Evolutionary conservation across 23 tunicate genomes (phyloP), one percentile per base, ranked within the genome.

Genomic region (Styela plicata): DNA sequence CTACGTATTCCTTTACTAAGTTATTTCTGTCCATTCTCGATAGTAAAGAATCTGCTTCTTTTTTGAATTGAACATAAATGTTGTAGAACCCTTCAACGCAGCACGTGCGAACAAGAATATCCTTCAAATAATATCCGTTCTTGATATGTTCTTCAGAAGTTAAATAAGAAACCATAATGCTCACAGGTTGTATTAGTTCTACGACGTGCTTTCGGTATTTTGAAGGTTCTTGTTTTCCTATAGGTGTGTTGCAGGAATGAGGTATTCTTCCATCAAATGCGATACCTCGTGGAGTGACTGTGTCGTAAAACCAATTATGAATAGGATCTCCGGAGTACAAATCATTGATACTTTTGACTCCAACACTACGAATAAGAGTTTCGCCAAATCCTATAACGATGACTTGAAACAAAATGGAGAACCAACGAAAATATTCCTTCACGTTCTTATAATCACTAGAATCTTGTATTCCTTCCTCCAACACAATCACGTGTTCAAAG

Each of bases 391-490:
- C 63, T 1, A 79, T 64, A 1, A 86, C 20, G 31, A 70, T 70
- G 25, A 86, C 32, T 71, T 86, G 89, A 53, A 79, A 79, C 21
- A 86, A n/a, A 7, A 70, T 31, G 1, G 84, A 37, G 32, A 86
- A 79, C 89, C 89, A 86, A 52, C 84, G 36, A 31, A 86, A 86
- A 61, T 86, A 86, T 69, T 86, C n/a, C 71, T 36, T 36, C 26
- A 79, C 79, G 31, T 79, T 31, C 36, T 61, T 69, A 33, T 86
- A 86, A 30, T 68, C 28, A 1, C 1, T 26, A 3, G 63, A 62
- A 34, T 36, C 2, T 29, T 79, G 70, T 30, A 86, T 61, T 21
- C 70, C 84, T 2, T 86, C 89, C 31, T 86, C 84, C 10, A 86
- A 33, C 3, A 86, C 34, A 2, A 86, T 86, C 26, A 80, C 76